These are phyloP conservation scores for Tokudaia muenninki DNA, from an alignment of 2,797 vertebrate species.

Conservation along the genomic window DNA sequence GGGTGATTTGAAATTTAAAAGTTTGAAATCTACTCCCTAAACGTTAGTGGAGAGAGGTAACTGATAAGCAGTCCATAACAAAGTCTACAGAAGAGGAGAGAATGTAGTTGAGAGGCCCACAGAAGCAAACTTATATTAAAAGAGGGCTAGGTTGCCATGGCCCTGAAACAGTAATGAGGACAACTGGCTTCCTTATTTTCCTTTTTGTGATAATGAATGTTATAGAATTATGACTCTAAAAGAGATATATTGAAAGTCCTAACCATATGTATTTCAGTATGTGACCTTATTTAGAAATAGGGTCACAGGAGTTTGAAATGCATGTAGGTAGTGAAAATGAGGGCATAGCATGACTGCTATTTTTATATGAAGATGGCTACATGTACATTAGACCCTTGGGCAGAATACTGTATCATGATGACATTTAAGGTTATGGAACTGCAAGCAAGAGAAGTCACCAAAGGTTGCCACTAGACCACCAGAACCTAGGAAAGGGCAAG, in stretches of 20 bases:
- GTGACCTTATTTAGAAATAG: constrained; percentile 59
- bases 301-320: constrained; percentile 38
- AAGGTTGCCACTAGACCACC: not conserved
- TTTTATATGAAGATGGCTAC: not conserved
- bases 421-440: not conserved
- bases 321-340: constrained; percentile 48
- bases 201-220: constrained; percentile 39
- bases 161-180: constrained; percentile 15
- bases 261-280: not conserved
- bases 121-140: not conserved
- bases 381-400: not conserved
- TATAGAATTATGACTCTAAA: not conserved
- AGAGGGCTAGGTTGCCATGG: not conserved
- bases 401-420: not conserved
- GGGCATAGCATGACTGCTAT: not conserved
- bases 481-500: constrained; percentile 4
- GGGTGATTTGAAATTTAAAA: constrained; percentile 28
- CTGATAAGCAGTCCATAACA: not conserved
- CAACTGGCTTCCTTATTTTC: not conserved
- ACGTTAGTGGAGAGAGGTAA: constrained; percentile 28
- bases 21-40: not conserved
- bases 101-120: not conserved
- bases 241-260: not conserved
- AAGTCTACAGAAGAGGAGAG: not conserved
- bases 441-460: not conserved